Evolutionary conservation across 2,113 vertebrate genomes (phyloP).

Genomic region (Rafetus swinhoei): DNA sequence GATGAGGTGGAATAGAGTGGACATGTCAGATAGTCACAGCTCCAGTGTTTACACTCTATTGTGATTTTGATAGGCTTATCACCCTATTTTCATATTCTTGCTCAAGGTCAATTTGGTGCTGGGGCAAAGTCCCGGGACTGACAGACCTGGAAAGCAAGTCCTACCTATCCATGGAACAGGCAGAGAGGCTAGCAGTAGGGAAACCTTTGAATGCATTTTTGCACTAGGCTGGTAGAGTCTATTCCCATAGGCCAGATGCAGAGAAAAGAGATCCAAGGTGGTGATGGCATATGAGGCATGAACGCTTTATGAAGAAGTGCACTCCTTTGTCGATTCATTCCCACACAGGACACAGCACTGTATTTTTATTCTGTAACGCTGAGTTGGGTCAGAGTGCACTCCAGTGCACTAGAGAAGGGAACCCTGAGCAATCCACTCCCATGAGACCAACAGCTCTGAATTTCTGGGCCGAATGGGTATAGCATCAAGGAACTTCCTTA

Average conservation of each 20-base stretch:
- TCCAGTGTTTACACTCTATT: fast-evolving
- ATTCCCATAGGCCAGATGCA: fast-evolving
- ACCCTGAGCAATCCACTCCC: not conserved
- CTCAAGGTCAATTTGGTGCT: fast-evolving
- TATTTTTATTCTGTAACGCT: fast-evolving
- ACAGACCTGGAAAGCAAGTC: fast-evolving
- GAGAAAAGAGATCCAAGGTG: not conserved
- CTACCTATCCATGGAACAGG: fast-evolving
- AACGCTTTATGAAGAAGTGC: fast-evolving
- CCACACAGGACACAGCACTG: fast-evolving
- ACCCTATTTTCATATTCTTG: fast-evolving
- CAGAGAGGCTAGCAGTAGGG: not conserved
- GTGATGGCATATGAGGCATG: fast-evolving
- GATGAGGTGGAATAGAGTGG: not conserved
- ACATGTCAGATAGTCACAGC: not conserved
- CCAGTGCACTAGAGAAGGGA: fast-evolving
- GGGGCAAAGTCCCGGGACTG: fast-evolving
- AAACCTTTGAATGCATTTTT: fast-evolving
- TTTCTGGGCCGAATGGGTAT: fast-evolving
- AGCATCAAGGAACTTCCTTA: not conserved
- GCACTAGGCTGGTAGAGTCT: fast-evolving
- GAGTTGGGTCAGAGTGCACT: fast-evolving
- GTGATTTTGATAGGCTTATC: fast-evolving
- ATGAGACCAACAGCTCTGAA: not conserved
- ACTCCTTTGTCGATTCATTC: not conserved